A percentile compares a stretch with the other conserved stretches of the same genome.
phyloP scores from a whole-genome alignment of 2,888 invertebrate species.

The Eupithecia subumbrata region DNA sequence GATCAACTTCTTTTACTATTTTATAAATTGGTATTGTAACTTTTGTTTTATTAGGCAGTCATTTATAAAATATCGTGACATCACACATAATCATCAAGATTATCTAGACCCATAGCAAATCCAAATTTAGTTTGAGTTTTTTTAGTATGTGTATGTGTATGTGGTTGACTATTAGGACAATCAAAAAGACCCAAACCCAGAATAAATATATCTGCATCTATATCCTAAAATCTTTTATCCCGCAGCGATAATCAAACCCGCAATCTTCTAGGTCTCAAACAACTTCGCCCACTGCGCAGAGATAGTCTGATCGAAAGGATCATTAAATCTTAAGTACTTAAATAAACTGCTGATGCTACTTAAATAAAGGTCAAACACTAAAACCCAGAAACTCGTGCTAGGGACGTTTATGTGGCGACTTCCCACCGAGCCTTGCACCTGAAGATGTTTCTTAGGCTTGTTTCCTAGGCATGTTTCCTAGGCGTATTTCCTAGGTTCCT shows the following conservation, averaged over 20 bases:
- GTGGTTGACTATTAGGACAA: not conserved
- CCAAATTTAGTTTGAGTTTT: not conserved
- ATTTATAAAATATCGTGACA: not conserved
- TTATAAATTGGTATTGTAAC: not conserved
- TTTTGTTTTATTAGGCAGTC: not conserved
- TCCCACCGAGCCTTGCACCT: slow-evolving; percentile 22
- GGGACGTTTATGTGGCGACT: slow-evolving; percentile 9
- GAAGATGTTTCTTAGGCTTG: slow-evolving; percentile 1
- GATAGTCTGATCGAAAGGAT: not conserved
- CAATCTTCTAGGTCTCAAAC: not conserved
- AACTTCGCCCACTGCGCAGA: not conserved
- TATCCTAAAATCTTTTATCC: not conserved
- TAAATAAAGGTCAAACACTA: slow-evolving; percentile 4
- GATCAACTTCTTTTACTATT: not conserved
- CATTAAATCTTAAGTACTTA: not conserved
- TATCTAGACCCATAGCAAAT: not conserved
- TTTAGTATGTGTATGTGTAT: not conserved
- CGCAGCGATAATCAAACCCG: not conserved
- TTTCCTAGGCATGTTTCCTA: not conserved
- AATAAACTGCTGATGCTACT: not conserved
- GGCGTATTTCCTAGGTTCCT: slow-evolving; percentile 12
- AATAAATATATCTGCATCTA: not conserved
- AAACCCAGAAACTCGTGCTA: slow-evolving; percentile 1
- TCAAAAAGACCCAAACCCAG: not conserved
- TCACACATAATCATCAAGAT: not conserved